These are phyloP conservation scores for Melanotaenia maccullochi DNA, from an alignment of 2,797 vertebrate species.

Conservation along the genomic window DNA sequence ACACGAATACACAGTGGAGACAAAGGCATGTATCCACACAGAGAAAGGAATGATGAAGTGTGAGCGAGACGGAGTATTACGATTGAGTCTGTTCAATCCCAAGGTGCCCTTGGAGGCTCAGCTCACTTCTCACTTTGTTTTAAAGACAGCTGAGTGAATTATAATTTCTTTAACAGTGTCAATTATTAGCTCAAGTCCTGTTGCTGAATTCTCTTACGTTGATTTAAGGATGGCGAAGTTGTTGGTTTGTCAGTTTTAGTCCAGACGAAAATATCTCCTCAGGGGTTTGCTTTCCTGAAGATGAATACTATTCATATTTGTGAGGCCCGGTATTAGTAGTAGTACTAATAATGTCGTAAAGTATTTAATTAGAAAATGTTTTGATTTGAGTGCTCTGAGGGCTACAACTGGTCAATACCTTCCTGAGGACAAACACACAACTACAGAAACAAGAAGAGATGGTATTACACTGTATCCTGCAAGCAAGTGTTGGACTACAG, in stretches of 20 bases:
- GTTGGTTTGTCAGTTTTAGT: neutral
- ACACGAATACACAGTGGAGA: slow-evolving; percentile 32
- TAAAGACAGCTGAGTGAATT: slow-evolving; percentile 19
- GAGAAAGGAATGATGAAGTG: slow-evolving; percentile 14
- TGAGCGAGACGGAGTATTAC: slow-evolving; percentile 13
- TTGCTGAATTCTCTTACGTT: neutral
- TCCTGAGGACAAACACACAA: too few species aligned
- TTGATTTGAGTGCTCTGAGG: neutral
- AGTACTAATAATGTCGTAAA: neutral
- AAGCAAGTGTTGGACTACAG: too few species aligned
- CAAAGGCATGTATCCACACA: slow-evolving; percentile 43
- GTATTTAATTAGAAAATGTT: neutral
- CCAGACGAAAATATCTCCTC: neutral
- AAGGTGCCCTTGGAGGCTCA: slow-evolving; percentile 62
- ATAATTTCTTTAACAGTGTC: slow-evolving; percentile 36
- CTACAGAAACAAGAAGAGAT: too few species aligned
- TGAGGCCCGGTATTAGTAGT: too few species aligned
- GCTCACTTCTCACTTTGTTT: slow-evolving; percentile 30
- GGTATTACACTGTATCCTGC: too few species aligned
- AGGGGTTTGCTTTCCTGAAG: neutral
- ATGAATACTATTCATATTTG: neutral
- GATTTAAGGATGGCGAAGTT: neutral
- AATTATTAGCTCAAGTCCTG: slow-evolving; percentile 10
- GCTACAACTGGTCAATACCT: too few species aligned
- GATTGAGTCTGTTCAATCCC: slow-evolving; percentile 50